Evolutionary conservation across 1,140 invertebrate species (phyloP).

Genomic region (Formica exsecta): DNA sequence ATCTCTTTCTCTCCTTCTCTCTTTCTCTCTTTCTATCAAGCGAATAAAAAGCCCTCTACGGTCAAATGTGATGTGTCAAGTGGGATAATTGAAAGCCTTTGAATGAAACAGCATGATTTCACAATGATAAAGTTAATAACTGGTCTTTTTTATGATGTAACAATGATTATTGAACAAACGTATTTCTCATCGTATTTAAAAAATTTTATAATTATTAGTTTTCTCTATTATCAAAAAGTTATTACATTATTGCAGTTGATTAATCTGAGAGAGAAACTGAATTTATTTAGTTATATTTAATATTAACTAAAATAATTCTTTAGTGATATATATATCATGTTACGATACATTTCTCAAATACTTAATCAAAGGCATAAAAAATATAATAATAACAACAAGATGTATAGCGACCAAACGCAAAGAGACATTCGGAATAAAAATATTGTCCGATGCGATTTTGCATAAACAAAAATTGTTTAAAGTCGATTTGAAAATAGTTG

Average conservation of each 20-base stretch:
- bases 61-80: slow-evolving; percentile 5
- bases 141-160: neutral
- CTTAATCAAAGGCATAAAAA: neutral
- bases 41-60: slow-evolving; percentile 25
- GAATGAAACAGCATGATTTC: neutral
- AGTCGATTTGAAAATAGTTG: slow-evolving; percentile 14
- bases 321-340: neutral
- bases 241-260: neutral
- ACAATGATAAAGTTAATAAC: neutral
- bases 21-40: neutral
- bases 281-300: neutral
- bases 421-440: slow-evolving; percentile 4
- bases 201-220: neutral
- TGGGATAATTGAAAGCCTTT: neutral
- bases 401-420: neutral
- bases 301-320: neutral
- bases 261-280: neutral
- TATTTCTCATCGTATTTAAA: neutral
- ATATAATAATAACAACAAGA: neutral
- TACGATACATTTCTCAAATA: too few species aligned
- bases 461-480: neutral
- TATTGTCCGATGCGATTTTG: neutral
- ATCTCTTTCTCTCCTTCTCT: neutral
- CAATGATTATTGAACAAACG: neutral
- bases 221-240: neutral